Percentiles rank a stretch among this genome's conserved stretches.
Conservation (phyloP, 2,113 vertebrate genomes). For the Dasypus novemcinctus region DNA sequence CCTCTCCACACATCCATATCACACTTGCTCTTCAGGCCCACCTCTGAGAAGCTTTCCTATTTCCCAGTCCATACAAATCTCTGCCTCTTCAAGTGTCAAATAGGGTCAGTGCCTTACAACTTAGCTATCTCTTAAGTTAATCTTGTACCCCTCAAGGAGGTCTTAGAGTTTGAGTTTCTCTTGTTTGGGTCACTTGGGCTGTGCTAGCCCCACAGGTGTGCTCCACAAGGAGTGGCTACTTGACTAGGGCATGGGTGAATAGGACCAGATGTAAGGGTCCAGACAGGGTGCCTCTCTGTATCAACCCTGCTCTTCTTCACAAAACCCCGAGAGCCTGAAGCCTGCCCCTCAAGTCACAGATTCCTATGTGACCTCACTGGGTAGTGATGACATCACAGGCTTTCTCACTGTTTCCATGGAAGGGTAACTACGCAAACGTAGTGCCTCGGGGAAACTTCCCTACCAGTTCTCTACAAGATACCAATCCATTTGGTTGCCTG, state of each 20-base stretch:
- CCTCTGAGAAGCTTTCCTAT: background rate
- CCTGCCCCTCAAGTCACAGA: background rate
- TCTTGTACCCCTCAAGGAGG: background rate
- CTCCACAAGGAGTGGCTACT: background rate
- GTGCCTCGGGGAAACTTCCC: background rate
- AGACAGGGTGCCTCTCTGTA: background rate
- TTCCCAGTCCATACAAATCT: background rate
- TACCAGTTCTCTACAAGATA: background rate
- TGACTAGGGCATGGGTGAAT: background rate
- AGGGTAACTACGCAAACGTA: background rate
- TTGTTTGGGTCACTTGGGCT: background rate
- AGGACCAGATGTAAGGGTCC: background rate
- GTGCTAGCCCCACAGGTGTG: background rate
- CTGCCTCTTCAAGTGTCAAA: background rate
- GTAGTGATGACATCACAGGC: slow-evolving; percentile 48
- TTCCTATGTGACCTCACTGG: slow-evolving; percentile 37
- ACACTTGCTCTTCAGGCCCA: background rate
- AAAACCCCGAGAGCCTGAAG: background rate
- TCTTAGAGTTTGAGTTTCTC: background rate
- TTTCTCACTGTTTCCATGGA: slow-evolving; percentile 22
- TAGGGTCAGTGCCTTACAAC: background rate
- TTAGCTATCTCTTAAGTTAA: background rate
- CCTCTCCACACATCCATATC: background rate
- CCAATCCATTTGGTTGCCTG: background rate
- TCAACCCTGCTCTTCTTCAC: background rate